Conservation (phyloP, 2,888 invertebrate species). For the Nebria brevicollis region DNA sequence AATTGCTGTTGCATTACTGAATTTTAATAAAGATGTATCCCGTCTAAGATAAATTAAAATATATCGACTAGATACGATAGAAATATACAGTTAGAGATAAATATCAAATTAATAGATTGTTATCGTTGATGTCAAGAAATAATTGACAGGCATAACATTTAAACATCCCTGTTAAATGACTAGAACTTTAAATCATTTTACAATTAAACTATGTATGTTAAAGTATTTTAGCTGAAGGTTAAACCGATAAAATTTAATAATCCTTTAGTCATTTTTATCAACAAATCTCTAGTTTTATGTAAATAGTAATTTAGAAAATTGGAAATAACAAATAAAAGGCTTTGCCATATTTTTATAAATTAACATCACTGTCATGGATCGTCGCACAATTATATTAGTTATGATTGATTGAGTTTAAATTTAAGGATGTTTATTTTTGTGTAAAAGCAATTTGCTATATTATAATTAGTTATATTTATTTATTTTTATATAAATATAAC, state of each 20-base stretch:
- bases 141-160: not conserved
- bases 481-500: not conserved
- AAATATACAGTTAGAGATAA: not conserved
- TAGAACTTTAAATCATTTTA: not conserved
- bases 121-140: not conserved
- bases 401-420: not conserved
- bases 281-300: not conserved
- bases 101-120: not conserved
- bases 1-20: not conserved
- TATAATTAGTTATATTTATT: not conserved
- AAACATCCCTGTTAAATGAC: not conserved
- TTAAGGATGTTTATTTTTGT: not conserved
- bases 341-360: not conserved
- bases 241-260: not conserved
- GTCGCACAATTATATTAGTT: not conserved
- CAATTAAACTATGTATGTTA: not conserved
- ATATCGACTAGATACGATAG: not conserved
- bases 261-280: not conserved
- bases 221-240: not conserved
- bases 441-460: not conserved
- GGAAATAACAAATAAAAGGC: not conserved
- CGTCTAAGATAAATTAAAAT: not conserved
- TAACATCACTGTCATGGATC: not conserved
- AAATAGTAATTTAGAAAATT: not conserved
- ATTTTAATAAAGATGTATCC: not conserved